Evolutionary conservation across 2,888 invertebrate genomes (phyloP), one percentile per base, ranked within the genome.

Genomic region (Trachelus stipa): DNA sequence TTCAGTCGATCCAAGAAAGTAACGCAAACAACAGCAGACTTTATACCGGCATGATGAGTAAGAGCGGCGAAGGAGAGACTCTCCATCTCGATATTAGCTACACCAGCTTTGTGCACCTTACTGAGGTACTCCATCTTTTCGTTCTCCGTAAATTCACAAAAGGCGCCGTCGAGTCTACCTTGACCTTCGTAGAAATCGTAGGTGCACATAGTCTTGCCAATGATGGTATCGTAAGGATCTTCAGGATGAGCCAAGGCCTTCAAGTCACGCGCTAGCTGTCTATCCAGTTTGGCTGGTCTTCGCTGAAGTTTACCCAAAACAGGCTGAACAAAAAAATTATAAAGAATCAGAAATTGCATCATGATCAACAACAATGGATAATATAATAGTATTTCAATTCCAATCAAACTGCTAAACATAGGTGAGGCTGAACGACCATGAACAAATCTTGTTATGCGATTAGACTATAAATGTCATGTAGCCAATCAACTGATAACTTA

Each of bases 131-230:
- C 95, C 94, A 97, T 95, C 92, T 98, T 98, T 83, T 99, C 98
- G n/a, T 93, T 92, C 89, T 97, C 96, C 3, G 94, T 95, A 92
- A 97, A 98, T 87, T 98, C 98, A 92, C 99, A 99, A 92, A 99
- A 98, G 6, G 98, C 98, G 1, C 99, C 99, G 91, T 99, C 99
- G 83, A 98, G 92, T 71, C 99, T 94, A 31, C 97, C 98, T 92
- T 99, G 99, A 40, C 98, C 98, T 94, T 99, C 99, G 91, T 99
- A 99, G 91, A 99, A 99, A 91, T 99, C 99, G 89, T 97, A 96
- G 12, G 99, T 97, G 92, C 99, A 98, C 95, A 99, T 95, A 0
- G 99, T 99, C 90, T 96, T 97, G 74, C 99, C 99, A 75, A 94
- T 94, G 69, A 97, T 94, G 0, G 97, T 97, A 77, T 97, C 96